Conservation (phyloP, 2,888 invertebrate genomes). For the Balanococcus diminutus region DNA sequence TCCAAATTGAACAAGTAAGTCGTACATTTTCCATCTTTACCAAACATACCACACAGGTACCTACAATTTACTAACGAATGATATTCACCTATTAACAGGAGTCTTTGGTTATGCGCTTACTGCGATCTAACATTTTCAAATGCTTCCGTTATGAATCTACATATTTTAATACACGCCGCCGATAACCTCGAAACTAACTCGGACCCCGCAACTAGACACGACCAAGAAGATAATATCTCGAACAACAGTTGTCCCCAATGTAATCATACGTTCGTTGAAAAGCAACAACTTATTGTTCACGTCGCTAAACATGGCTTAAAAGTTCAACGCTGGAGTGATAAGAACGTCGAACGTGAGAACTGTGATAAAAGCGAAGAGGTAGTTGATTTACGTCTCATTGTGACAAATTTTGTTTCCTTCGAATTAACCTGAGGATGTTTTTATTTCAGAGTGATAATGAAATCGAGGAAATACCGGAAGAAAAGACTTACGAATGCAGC, state of each 20-base stretch:
- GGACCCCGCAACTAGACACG: constrained; percentile 47
- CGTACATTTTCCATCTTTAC: not conserved
- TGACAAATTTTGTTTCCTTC: not conserved
- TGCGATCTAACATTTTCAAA: constrained; percentile 63
- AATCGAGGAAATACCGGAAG: not conserved
- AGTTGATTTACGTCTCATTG: constrained; percentile 42
- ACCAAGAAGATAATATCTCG: constrained; percentile 51
- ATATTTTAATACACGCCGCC: constrained; percentile 64
- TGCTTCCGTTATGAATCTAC: constrained; percentile 64
- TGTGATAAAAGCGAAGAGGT: constrained; percentile 45
- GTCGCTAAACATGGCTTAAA: constrained; percentile 63
- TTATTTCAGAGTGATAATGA: not conserved
- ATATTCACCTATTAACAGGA: constrained; percentile 36
- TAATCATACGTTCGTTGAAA: constrained; percentile 60
- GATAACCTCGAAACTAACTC: constrained; percentile 59
- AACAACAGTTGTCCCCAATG: constrained; percentile 51
- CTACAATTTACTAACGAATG: not conserved
- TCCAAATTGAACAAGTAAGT: constrained; percentile 40
- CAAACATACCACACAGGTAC: no score
- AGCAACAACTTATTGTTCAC: constrained; percentile 64
- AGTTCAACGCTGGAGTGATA: constrained; percentile 41
- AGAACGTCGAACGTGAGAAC: constrained; percentile 37
- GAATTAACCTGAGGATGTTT: not conserved
- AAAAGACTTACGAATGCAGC: constrained; percentile 18
- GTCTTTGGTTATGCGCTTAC: constrained; percentile 61